Base-by-base conservation (phyloP, 2,888 invertebrate species). In the Homarus gammarus region DNA sequence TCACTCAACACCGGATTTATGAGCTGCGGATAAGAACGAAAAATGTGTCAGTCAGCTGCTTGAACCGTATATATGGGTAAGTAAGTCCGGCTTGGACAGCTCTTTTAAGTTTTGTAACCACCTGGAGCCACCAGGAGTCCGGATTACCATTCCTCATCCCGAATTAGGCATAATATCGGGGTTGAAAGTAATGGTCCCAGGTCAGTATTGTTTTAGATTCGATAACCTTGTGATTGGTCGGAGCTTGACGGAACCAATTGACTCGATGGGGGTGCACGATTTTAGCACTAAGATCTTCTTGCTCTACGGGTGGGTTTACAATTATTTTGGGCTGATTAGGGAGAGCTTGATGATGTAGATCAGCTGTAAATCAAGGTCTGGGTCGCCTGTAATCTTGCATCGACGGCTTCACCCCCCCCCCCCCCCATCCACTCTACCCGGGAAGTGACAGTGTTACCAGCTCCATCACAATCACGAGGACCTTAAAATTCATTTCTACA, bases 1-100 rank as follows among this genome's bases (percentile, higher is more conserved):
- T 64, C 27, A 64, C 64, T 64, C 64, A 64, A 64, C 64, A 64
- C 5, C 64, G 64, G 64, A 64, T 64, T 64, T 64, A 64, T 27
- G 64, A 3, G 27, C 27, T 8, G 6, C n/a, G 27, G 64, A 64
- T 64, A 64, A 64, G 27, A 27, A 0, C 27, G 6, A 27, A 27
- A 64, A 27, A n/a, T 64, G 31, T 64, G 10, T 12, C 27, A 15
- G 6, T n/a, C 5, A 5, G 27, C 10, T 27, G 22, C 31, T 0
- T 27, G 27, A 5, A 8, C 64, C 2, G 27, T n/a, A 27, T 27
- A 8, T 64, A 64, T 27, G 8, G 64, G 27, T 0, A 27, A 64
- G 5, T 27, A 64, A 5, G 5, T 5, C n/a, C 6, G 22, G 6
- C 6, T 64, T 27, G 8, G 8, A 8, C 31, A 27, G 64, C 64